Evolutionary conservation across 2,113 vertebrate genomes (phyloP).

Genomic region (Muscicapa adusta): DNA sequence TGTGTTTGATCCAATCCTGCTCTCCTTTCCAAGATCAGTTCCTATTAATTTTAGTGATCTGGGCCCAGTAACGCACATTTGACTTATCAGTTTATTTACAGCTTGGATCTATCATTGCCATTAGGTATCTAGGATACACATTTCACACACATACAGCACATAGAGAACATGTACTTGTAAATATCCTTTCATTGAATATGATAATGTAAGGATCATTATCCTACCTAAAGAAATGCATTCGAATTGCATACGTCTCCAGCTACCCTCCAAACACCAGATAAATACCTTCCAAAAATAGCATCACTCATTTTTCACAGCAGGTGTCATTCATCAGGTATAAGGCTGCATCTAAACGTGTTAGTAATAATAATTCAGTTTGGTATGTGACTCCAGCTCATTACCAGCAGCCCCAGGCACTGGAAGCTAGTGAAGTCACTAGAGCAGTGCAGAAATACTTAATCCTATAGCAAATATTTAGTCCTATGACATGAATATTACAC

Average conservation of each 20-base stretch:
- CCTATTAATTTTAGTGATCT: not conserved
- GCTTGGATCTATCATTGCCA: conserved; percentile 1
- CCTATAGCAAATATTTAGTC: conserved; percentile 47
- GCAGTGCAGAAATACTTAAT: conserved; percentile 22
- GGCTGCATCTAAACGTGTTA: conserved; percentile 34
- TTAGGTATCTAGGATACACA: conserved; percentile 54
- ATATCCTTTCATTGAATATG: conserved; percentile 26
- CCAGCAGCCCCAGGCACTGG: not conserved
- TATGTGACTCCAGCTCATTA: conserved; percentile 45
- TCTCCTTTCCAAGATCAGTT: not conserved
- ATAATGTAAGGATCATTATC: conserved; percentile 22
- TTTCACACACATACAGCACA: not conserved
- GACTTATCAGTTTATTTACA: conserved; percentile 37
- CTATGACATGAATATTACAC: not conserved
- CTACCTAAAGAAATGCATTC: conserved; percentile 16
- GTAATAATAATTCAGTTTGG: conserved; percentile 41
- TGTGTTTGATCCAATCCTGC: not conserved
- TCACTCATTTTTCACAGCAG: conserved; percentile 32
- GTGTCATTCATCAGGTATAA: conserved; percentile 59
- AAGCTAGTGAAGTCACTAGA: not conserved
- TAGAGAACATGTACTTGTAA: not conserved
- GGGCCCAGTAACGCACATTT: not conserved
- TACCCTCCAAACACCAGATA: conserved; percentile 50
- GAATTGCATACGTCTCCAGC: not conserved
- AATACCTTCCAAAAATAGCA: conserved; percentile 48